Conservation (phyloP, 92 coral and sea anemone genomes). For the Muricea muricata region DNA sequence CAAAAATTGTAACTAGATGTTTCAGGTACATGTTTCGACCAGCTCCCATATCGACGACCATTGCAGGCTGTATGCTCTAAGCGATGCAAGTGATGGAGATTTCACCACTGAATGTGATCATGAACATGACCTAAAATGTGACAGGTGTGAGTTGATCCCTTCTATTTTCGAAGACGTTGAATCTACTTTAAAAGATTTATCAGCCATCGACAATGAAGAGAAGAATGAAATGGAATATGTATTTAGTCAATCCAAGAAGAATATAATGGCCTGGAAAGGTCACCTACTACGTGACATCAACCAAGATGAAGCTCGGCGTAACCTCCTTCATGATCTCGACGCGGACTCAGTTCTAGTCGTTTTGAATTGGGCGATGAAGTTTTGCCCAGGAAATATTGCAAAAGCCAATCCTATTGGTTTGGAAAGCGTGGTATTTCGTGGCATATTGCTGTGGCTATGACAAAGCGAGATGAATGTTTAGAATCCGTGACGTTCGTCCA, state of each 20-base stretch:
- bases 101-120: conserved; percentile 3
- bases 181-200: neutral
- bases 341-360: neutral
- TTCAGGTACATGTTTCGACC: conserved; percentile 22
- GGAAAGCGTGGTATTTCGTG: conserved; percentile 29
- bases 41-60: no score
- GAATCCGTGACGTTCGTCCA: no score
- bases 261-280: conserved; percentile 4
- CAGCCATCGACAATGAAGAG: neutral
- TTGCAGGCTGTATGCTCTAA: conserved; percentile 50
- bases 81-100: conserved; percentile 40
- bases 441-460: no score
- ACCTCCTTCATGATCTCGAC: neutral
- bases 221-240: conserved; percentile 1
- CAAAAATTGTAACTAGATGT: neutral
- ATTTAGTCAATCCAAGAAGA: conserved; percentile 16
- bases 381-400: conserved; percentile 12
- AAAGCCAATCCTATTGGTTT: conserved; percentile 33
- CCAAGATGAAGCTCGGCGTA: conserved; percentile 35
- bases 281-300: conserved; percentile 24
- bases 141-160: no score
- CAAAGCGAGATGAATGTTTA: no score
- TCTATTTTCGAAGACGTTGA: neutral
- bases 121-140: no score
- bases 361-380: conserved; percentile 32